Percentiles rank a stretch among this genome's conserved stretches.
Conservation (phyloP, 2,113 vertebrate genomes). For the Gambusia affinis region DNA sequence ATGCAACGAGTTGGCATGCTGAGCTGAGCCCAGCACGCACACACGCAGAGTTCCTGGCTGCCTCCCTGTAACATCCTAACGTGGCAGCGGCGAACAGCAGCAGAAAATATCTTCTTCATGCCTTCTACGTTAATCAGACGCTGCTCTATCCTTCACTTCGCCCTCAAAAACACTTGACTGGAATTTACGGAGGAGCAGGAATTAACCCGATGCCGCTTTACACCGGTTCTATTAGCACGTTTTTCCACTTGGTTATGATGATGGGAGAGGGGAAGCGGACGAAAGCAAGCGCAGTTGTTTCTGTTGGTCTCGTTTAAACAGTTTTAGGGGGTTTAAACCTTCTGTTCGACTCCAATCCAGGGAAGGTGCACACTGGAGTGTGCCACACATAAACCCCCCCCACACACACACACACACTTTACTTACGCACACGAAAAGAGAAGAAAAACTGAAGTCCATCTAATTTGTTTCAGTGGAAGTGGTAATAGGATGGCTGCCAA, state of each 20-base stretch:
- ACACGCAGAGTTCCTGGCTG: conserved; percentile 36
- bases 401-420: neutral
- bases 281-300: conserved; percentile 70
- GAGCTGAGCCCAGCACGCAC: conserved; percentile 48
- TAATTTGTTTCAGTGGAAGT: conserved; percentile 62
- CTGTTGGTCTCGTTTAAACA: conserved; percentile 68
- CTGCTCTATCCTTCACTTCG: conserved; percentile 39
- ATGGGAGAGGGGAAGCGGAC: conserved; percentile 64
- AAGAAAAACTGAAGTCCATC: neutral
- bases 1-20: conserved; percentile 51
- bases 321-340: conserved; percentile 56
- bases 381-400: neutral
- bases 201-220: conserved; percentile 74
- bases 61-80: conserved; percentile 45
- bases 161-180: conserved; percentile 73
- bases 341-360: conserved; percentile 63
- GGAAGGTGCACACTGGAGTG: conserved; percentile 49
- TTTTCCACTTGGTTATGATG: conserved; percentile 79
- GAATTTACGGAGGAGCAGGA: conserved; percentile 73
- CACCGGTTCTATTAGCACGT: conserved; percentile 75
- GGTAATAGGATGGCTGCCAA: conserved; percentile 40
- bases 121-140: conserved; percentile 54
- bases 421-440: neutral
- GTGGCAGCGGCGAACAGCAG: conserved; percentile 51
- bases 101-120: conserved; percentile 45